Evolutionary conservation across 1,140 invertebrate species (phyloP), one percentile per base, ranked within the genome.

Genomic region (Sarcophaga peregrina): DNA sequence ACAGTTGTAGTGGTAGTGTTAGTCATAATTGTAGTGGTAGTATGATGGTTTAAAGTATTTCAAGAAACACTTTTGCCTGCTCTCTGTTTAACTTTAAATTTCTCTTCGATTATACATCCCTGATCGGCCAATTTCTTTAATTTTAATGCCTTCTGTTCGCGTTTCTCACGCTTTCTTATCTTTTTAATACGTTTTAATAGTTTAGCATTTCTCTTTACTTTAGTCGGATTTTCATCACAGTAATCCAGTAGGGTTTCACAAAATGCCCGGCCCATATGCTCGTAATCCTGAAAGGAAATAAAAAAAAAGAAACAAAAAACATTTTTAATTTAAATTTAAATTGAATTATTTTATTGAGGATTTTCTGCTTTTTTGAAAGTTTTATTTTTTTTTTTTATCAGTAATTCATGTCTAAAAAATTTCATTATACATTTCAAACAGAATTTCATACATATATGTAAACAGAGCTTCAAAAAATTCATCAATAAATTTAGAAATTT

Each of bases 231-330:
- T 74, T 96, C 95, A 90, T 97, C 96, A 87, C 95, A 97, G 91
- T 96, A 98, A 89, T 98, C 97, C 82, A 98, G 91, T 10, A 98
- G 91, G 4, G 97, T 97, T 91, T 98, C 96, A 91, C 97, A 98
- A 91, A 98, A 98, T 54, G 96, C 94, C 86, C 94, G 94, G 9
- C 97, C 97, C 87, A 98, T 94, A 83, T 94, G 93, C 87, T 96
- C 95, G 88, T 95, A 96, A 81, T 90, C 90, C 90, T 90, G 85
- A 5, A 86, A 84, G 45, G 54, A 81, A 4, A 82, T 13, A n/a
- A 52, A 25, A 68, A 37, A 82, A 8, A 74, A 76, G 46, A 81
- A 15, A 54, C 62, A 83, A 15, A 20, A 80, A 80, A 75, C 0
- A 17, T 37, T 46, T 47, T 37, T 75, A 54, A 45, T 72, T 45